Base-by-base conservation (phyloP, 2,888 invertebrate species). In the Amphipyra berbera region DNA sequence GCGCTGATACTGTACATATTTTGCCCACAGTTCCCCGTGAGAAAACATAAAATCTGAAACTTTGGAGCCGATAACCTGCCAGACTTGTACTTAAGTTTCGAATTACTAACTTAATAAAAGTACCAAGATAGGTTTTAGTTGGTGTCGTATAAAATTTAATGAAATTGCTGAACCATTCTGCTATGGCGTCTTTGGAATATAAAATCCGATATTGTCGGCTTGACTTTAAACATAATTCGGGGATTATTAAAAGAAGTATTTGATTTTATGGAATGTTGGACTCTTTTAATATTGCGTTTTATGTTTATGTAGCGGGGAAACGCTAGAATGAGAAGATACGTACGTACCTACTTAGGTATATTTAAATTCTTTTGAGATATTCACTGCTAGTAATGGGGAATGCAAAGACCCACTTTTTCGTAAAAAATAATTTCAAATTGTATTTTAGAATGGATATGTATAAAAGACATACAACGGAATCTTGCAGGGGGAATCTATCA, bases 71-170 rank as follows among this genome's bases (percentile, higher is more conserved):
- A 79, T 77, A 77, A 76, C 79, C 73, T 55, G 44, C 49, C 61
- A 56, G 52, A 60, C 61, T 61, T 61, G 50, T 72, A 73, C 42
- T 76, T 65, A 61, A 79, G 66, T 77, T 79, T 63, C 50, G 9
- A 54, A 76, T 76, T 72, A 68, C 61, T 76, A 76, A 78, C 64
- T 63, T 65, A 75, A 68, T 72, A 79, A 73, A 77, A 67, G 61
- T 63, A 63, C 66, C 35, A 10, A 73, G 73, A 76, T 72, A 67
- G 59, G 61, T 77, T 67, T 46, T 76, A 70, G 61, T 74, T 59
- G 52, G 64, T 44, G 14, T 41, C 21, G 52, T 68, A 65, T 63
- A 54, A 59, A 68, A 75, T 65, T 71, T 76, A 63, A 76, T 78
- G 61, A 75, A 75, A 68, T 42, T 44, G 37, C 41, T 63, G 54